Evolutionary conservation across 2,797 vertebrate species (phyloP).

Genomic region (Tapera naevia): DNA sequence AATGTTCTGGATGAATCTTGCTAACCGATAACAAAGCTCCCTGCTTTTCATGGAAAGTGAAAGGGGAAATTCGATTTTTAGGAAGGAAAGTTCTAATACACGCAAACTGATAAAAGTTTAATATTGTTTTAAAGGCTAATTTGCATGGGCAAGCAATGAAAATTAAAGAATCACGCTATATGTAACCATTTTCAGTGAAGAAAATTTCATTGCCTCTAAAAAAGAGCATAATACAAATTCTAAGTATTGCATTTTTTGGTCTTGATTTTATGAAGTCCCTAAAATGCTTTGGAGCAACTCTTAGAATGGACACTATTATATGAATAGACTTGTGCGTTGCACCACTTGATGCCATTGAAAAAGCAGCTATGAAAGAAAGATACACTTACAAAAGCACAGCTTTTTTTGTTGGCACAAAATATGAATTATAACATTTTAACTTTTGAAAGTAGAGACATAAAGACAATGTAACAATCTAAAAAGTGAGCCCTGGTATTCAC

Average conservation of each 20-base stretch:
- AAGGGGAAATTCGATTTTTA: neutral
- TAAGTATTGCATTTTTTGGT: neutral
- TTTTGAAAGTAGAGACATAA: neutral
- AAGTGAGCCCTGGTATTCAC: neutral
- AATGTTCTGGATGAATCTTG: neutral
- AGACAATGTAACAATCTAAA: neutral
- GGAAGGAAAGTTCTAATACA: neutral
- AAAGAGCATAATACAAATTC: neutral
- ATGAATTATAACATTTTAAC: neutral
- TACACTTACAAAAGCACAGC: neutral
- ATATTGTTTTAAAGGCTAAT: neutral
- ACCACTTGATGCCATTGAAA: neutral
- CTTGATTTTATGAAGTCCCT: neutral
- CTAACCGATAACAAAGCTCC: neutral
- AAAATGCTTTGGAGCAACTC: neutral
- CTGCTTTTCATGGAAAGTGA: neutral
- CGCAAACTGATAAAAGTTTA: neutral
- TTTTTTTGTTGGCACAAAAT: neutral
- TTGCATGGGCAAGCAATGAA: neutral
- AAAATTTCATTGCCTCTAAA: neutral
- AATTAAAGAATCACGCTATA: neutral
- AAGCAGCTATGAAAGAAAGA: neutral
- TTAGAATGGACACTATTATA: neutral
- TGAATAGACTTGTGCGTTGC: neutral
- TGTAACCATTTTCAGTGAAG: neutral